Evolutionary conservation across 2,888 invertebrate genomes (phyloP).

Genomic region (Trileptium ribeirensis): DNA sequence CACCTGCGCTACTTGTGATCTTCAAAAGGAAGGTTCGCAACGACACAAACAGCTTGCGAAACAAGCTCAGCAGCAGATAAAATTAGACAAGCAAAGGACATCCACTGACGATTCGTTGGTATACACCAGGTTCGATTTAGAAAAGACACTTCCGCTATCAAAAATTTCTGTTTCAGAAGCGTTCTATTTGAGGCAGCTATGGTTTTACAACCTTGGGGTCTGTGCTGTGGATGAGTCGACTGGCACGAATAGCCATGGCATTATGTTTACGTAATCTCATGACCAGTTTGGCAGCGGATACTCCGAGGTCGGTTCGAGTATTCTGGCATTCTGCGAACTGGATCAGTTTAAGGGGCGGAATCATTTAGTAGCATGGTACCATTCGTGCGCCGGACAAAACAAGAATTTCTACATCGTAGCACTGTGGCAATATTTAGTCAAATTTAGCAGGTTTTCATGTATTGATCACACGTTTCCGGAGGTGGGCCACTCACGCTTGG

Average conservation of each 20-base stretch:
- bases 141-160: neutral
- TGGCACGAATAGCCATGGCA: neutral
- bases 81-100: no score
- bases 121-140: no score
- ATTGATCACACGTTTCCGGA: neutral
- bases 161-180: neutral
- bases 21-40: neutral
- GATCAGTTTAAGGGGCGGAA: no score
- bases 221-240: neutral
- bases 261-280: neutral
- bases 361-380: no score
- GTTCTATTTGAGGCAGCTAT: neutral
- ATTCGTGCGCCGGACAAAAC: no score
- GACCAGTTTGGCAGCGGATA: neutral
- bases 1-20: conserved; percentile 5
- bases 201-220: neutral
- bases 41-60: no score
- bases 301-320: neutral
- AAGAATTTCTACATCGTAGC: neutral
- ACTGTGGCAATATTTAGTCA: neutral
- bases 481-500: neutral
- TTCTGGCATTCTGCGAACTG: neutral
- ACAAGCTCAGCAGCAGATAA: no score
- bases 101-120: no score
- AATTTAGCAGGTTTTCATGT: neutral